These are phyloP conservation scores for Alcedo quadribrachys DNA, from an alignment of 2,797 vertebrate genomes.

Conservation along the genomic window DNA sequence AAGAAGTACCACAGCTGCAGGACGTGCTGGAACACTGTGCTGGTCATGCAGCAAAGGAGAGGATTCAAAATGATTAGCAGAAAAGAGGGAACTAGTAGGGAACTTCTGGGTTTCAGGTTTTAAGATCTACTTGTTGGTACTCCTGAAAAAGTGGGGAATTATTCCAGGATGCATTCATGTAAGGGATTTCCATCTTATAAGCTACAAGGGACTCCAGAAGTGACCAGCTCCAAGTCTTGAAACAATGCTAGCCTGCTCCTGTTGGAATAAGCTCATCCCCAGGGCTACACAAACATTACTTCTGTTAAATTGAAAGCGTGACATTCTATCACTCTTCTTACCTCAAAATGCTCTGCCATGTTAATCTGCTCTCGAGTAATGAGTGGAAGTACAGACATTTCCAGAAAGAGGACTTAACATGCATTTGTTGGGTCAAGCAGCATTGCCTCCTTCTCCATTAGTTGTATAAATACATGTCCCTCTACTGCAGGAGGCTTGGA, in stretches of 20 bases:
- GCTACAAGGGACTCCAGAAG: not conserved
- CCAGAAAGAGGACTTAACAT: not conserved
- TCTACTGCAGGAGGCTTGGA: not conserved
- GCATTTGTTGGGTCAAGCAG: not conserved
- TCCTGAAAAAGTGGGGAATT: not conserved
- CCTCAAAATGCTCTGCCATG: not conserved
- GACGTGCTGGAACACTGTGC: not conserved
- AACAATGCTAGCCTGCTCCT: not conserved
- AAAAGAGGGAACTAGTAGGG: not conserved
- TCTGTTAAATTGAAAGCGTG: not conserved
- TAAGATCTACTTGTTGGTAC: not conserved
- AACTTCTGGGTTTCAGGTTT: not conserved
- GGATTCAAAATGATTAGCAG: not conserved
- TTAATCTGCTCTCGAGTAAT: not conserved
- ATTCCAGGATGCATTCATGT: accelerated
- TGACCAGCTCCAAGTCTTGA: not conserved
- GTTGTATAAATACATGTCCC: not conserved
- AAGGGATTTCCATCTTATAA: not conserved
- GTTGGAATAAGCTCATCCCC: not conserved
- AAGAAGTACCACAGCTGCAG: not conserved
- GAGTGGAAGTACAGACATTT: not conserved
- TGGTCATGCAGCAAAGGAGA: not conserved
- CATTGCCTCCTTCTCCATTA: not conserved
- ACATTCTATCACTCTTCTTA: not conserved
- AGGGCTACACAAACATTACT: not conserved